Base-by-base conservation (phyloP, 2,888 invertebrate species). In the Tridacna gigas region DNA sequence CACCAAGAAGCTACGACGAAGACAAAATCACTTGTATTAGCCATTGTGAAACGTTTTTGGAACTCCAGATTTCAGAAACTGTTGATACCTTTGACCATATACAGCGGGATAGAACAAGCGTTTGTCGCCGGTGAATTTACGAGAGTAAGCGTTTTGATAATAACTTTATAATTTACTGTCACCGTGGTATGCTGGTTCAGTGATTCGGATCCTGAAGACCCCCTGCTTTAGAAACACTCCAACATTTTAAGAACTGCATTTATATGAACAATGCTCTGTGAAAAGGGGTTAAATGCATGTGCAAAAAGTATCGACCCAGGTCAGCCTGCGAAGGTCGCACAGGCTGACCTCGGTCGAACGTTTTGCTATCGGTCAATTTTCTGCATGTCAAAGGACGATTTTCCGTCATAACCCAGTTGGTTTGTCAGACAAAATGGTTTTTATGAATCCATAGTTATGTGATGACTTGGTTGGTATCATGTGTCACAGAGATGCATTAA, bases 31-130 rank as follows among this genome's bases (percentile, higher is more conserved):
- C 86, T 91, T 4, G 61, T 91, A 47, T 74, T 90, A 0, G 89
- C 98, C n/a, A 99, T 99, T 0, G 48, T 74, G 2, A 37, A 48
- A 7, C 99, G 99, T 94, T 96, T 98, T 93, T 97, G 97, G 95
- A 97, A 85, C 7, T 90, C 98, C 94, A 97, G 97, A 0, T 97
- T 98, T 94, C 98, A 99, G 93, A 97, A 98, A 92, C 96, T 99
- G 11, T 96, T 99, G 61, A 98, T 99, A 87, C 99, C 99, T 0
- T 97, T 99, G 88, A 99, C 99, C 0, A 95, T 99, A 77, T 99
- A 98, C 97, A 98, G 98, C 91, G 99, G 99, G 81, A 97, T 99
- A 96, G 99, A 99, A 94, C 99, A 99, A 94, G 99, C 98, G 0
- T 99, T 99, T 95, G 97, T 98, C 90, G 97, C 98, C 28, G 98